Evolutionary conservation across 2,888 invertebrate genomes (phyloP), one percentile per base, ranked within the genome.

Genomic region (Hecatera dysodea): DNA sequence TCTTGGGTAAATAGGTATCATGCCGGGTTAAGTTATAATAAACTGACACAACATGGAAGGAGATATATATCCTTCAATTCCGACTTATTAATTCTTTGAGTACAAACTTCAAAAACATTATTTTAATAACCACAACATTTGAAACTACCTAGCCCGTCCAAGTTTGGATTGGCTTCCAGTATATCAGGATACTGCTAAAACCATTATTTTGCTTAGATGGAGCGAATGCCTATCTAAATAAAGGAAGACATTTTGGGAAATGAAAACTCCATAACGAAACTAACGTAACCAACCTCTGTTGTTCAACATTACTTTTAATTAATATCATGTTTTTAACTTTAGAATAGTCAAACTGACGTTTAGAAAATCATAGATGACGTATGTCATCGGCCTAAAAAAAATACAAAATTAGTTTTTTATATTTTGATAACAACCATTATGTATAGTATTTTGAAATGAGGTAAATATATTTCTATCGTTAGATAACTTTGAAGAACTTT

Each of bases 341-440:
- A 81, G 93, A 93, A 93, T 87, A 84, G 84, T 90, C 87, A 90
- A 87, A 84, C 69, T 91, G 91, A 90, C 91, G 86, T 77, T 81
- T 83, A 66, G 84, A 90, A 90, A 92, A 88, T 89, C 86, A 87
- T 83, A 83, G 81, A 81, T 94, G 94, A 93, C 94, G 88, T 86
- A 82, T 91, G 94, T 93, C 93, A 93, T 91, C 90, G 88, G 90
- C 87, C 83, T 85, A 90, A 93, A 93, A 84, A 93, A 92, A 92
- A 90, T 91, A 90, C 91, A 93, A 93, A 93, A 93, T 91, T 91
- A 89, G 85, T 91, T 92, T 91, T 91, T 91, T 85, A 84, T 83
- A 90, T 91, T 94, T 94, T 93, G 90, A 90, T 93, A 92, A 87
- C 87, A 89, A 90, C 88, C 89, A 93, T 85, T 90, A 93, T 94